phyloP scores from a whole-genome alignment of 2,888 invertebrate species.

The Diarsia rubi region DNA sequence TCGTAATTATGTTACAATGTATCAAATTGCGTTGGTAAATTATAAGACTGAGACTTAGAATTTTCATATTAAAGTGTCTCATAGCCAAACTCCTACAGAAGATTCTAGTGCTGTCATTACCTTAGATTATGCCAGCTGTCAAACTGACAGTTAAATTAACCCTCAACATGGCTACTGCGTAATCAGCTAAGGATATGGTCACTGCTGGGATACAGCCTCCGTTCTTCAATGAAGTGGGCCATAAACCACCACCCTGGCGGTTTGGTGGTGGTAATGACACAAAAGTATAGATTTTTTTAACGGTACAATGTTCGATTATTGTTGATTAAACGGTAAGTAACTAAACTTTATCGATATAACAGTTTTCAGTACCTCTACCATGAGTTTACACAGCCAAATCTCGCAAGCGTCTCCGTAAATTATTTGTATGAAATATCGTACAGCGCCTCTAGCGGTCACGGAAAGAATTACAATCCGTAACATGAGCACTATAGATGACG shows the following conservation, averaged over 20 bases:
- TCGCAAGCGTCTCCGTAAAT: no score
- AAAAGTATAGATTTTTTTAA: not conserved
- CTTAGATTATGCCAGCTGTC: not conserved
- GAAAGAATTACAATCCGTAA: no score
- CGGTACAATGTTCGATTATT: not conserved
- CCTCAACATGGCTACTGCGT: not conserved
- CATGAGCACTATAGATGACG: no score
- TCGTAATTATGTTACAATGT: constrained; percentile 55
- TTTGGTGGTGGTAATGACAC: not conserved
- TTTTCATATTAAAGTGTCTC: constrained; percentile 60
- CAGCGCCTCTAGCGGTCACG: no score
- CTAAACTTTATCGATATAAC: constrained; percentile 15
- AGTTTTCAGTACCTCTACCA: no score
- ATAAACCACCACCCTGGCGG: not conserved
- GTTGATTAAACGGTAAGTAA: not conserved
- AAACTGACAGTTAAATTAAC: not conserved
- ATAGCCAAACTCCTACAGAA: not conserved
- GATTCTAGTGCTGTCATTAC: not conserved
- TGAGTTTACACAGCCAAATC: no score
- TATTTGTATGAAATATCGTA: no score
- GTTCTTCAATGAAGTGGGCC: not conserved
- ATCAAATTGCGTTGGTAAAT: constrained; percentile 59
- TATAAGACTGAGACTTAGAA: constrained; percentile 57
- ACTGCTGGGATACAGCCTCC: not conserved
- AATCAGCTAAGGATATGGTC: not conserved